Conservation (phyloP, 2,888 invertebrate genomes). For the Megamerina dolium region DNA sequence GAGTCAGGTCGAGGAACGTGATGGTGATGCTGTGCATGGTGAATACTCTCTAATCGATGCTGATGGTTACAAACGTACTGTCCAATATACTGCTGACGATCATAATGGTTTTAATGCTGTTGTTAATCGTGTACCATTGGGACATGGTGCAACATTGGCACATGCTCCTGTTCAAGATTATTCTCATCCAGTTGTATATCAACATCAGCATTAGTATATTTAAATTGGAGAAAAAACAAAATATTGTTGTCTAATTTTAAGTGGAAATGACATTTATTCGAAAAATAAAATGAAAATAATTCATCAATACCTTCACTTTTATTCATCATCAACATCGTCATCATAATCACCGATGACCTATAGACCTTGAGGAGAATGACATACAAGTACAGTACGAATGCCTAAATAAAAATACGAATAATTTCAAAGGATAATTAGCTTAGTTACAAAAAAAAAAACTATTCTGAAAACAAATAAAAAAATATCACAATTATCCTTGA, state of each 20-base stretch:
- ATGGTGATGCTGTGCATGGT: conserved; percentile 43
- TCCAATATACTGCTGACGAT: conserved; percentile 25
- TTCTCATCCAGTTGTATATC: conserved; percentile 2
- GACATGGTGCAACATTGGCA: conserved; percentile 9
- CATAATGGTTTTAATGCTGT: conserved; percentile 25
- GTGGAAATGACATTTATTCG: too few relatives aligned
- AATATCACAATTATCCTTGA: too few relatives aligned
- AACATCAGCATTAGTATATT: background rate
- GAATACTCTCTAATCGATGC: conserved; percentile 43
- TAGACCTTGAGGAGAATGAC: too few relatives aligned
- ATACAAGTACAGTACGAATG: too few relatives aligned
- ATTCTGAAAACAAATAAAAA: too few relatives aligned
- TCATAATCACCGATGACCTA: too few relatives aligned
- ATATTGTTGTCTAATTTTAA: background rate
- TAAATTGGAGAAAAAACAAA: background rate
- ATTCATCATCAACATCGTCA: too few relatives aligned
- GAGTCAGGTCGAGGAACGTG: conserved; percentile 41
- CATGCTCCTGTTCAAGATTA: conserved; percentile 2
- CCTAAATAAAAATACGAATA: too few relatives aligned
- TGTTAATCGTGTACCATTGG: conserved; percentile 18
- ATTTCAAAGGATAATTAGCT: too few relatives aligned
- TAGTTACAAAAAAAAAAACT: too few relatives aligned
- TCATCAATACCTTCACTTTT: too few relatives aligned
- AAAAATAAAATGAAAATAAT: too few relatives aligned
- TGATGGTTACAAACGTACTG: conserved; percentile 38